Evolutionary conservation across 2,888 invertebrate species (phyloP).

Genomic region (Pyrgus malvae): DNA sequence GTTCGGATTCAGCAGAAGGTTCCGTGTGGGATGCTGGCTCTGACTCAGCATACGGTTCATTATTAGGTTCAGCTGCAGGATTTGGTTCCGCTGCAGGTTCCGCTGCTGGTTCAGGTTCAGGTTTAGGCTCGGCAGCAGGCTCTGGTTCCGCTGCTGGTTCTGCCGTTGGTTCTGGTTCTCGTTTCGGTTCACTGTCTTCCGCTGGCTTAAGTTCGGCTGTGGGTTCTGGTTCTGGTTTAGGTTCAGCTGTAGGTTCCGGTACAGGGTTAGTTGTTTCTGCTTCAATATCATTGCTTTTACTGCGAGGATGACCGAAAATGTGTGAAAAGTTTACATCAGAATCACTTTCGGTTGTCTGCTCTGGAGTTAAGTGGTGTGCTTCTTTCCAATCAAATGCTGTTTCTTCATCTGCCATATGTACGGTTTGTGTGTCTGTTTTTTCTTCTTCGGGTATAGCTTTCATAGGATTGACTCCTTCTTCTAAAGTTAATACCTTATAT

Average conservation of each 20-base stretch:
- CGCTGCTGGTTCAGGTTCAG: constrained; percentile 35
- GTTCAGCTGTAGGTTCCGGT: constrained; percentile 41
- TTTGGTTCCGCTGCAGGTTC: constrained; percentile 40
- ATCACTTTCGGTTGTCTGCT: constrained; percentile 56
- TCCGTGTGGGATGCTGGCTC: constrained; percentile 34
- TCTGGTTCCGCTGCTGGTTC: constrained; percentile 42
- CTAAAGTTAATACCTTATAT: constrained; percentile 44
- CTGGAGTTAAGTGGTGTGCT: constrained; percentile 44
- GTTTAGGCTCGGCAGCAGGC: constrained; percentile 37
- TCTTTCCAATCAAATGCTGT: constrained; percentile 61
- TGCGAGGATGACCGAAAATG: constrained; percentile 50
- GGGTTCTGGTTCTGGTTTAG: constrained; percentile 40
- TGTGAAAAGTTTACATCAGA: constrained; percentile 56
- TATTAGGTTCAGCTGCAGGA: constrained; percentile 35
- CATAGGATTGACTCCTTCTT: constrained; percentile 46
- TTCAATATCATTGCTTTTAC: constrained; percentile 41
- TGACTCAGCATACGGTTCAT: constrained; percentile 40
- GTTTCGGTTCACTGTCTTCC: constrained; percentile 43
- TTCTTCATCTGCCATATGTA: constrained; percentile 38
- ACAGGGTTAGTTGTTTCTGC: constrained; percentile 35
- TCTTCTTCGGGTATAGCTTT: constrained; percentile 49
- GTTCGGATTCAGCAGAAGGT: constrained; percentile 34
- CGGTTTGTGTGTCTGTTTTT: constrained; percentile 45
- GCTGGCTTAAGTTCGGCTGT: constrained; percentile 39
- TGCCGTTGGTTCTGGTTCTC: constrained; percentile 60